Percentiles rank a stretch among this genome's conserved stretches.
Conservation (phyloP, 2,797 vertebrate species). For the Tarsius wallacei region DNA sequence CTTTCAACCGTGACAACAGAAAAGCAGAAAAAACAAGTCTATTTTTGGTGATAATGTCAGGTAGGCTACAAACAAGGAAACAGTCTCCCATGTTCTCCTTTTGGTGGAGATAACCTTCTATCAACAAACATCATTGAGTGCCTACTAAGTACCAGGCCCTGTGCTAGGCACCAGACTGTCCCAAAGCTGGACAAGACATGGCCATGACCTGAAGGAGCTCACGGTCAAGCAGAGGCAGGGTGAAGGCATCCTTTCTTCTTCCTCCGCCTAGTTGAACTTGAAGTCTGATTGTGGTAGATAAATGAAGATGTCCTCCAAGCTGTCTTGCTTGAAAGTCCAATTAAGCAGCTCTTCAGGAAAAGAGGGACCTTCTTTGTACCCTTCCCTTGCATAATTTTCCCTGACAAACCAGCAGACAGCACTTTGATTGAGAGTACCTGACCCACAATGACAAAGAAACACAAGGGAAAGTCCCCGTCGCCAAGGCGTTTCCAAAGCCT, state of each 20-base stretch:
- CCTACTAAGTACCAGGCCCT: not conserved
- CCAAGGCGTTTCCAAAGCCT: not conserved
- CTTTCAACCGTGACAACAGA: not conserved
- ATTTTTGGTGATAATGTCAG: constrained; percentile 24
- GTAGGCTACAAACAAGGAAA: not conserved
- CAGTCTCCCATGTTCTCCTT: not conserved
- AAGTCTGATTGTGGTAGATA: not conserved
- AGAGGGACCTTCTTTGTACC: not conserved
- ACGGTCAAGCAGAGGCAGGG: not conserved
- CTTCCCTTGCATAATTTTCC: not conserved
- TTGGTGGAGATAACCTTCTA: not conserved
- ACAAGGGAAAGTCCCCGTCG: rapidly evolving
- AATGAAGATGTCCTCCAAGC: not conserved
- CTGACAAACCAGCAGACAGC: not conserved
- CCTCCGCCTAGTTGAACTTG: not conserved
- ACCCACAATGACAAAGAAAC: not conserved
- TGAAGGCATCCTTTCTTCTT: not conserved
- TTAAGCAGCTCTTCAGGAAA: not conserved
- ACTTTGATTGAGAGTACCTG: not conserved
- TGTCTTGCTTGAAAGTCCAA: not conserved
- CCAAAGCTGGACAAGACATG: not conserved
- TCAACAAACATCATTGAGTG: not conserved
- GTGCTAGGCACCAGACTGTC: not conserved
- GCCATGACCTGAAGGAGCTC: not conserved
- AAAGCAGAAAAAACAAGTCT: not conserved